Base-by-base conservation (phyloP, 2,888 invertebrate species). In the Nemapogon koenigi region DNA sequence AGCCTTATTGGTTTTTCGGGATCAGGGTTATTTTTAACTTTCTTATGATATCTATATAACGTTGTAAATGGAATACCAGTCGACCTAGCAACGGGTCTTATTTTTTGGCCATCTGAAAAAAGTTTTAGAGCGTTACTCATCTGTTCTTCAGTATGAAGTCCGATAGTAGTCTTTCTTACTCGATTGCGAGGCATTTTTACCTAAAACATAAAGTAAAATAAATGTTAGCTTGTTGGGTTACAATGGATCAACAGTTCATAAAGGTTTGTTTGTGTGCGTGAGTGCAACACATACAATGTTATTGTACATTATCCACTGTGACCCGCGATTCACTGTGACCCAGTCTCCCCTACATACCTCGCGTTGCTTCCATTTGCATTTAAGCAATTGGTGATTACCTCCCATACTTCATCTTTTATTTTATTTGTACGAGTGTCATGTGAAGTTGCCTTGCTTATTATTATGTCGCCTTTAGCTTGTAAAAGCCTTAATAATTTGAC, bases 171-270 rank as follows among this genome's bases (percentile, higher is more conserved):
- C 16, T 46, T 44, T 35, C 42, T 41, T 40, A 25, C 15, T 7
- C 43, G 33, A 31, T 44, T 43, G 26, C 46, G 43, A 16, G 38
- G 35, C 41, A 46, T 44, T 28, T 42, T 44, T 13, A 36, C 30
- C 25, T 27, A 14, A 32, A 35, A 28, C 17, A 33, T 16, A 27
- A 25, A 31, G 14, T 25, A 22, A 6, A 7, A 6, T 22, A 6
- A 6, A 29, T 29, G 19, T 29, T 37, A 37, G 30, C 37, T 37
- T 29, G 16, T 13, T 19, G 30, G 37, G 30, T 28, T 37, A 37
- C 39, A 32, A 28, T 42, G 40, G 27, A 40, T 29, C 32, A 29
- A 29, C n/a, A 11, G 19, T 11, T 8, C 7, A 6, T 30, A 14
- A 3, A 31, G 22, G 30, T 18, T 31, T 37, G 19, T 31, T 19